Percentiles rank a stretch among this genome's conserved stretches.
Conservation (phyloP, 2,888 invertebrate genomes). For the Galerucella calmariensis region DNA sequence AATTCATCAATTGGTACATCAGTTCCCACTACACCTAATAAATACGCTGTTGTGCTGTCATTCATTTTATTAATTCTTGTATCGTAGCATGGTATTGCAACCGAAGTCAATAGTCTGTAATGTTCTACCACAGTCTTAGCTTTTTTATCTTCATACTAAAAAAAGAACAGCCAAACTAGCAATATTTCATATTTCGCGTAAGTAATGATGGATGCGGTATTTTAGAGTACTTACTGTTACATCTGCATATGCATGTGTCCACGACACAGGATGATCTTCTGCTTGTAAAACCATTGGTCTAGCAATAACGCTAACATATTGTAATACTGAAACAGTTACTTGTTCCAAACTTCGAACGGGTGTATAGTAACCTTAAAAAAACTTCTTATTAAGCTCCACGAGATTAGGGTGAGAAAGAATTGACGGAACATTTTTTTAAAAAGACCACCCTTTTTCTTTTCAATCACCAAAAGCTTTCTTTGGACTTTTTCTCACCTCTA, state of each 20-base stretch:
- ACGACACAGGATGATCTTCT: conserved; percentile 82
- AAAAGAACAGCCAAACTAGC: conserved; percentile 25
- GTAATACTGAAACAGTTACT: conserved; percentile 94
- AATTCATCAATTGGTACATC: conserved; percentile 94
- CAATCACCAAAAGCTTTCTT: neutral
- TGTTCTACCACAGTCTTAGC: conserved; percentile 61
- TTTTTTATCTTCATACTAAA: conserved; percentile 57
- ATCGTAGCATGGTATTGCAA: conserved; percentile 93
- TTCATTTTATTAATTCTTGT: conserved; percentile 72
- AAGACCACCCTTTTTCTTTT: neutral
- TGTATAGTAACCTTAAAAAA: conserved; percentile 82
- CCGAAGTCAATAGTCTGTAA: conserved; percentile 86
- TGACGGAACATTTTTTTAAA: neutral
- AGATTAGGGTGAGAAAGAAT: neutral
- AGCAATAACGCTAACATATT: conserved; percentile 95
- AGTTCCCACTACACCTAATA: conserved; percentile 95
- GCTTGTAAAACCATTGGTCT: conserved; percentile 83
- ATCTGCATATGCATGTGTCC: conserved; percentile 96
- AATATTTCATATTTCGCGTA: no score
- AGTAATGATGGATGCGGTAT: no score
- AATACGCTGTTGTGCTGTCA: conserved; percentile 74
- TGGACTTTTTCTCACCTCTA: conserved; percentile 72
- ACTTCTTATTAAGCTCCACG: neutral
- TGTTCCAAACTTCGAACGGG: conserved; percentile 96
- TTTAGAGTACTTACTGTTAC: conserved; percentile 72